Conservation (phyloP, 2,888 invertebrate genomes). For the Epinotia bilunana region DNA sequence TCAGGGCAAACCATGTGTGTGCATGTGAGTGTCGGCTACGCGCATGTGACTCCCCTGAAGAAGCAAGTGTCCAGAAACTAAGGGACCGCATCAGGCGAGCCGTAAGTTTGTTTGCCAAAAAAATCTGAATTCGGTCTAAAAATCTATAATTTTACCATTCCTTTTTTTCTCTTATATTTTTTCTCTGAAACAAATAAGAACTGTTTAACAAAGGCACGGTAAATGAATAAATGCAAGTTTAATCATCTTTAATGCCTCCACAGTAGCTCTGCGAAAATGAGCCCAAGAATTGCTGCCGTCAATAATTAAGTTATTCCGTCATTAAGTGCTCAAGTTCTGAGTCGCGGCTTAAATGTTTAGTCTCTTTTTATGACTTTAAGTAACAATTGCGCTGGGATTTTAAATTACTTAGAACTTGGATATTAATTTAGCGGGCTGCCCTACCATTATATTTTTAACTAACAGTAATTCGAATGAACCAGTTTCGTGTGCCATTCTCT, state of each 20-base stretch:
- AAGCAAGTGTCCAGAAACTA: no score
- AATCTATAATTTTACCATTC: background rate
- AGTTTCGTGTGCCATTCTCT: no score
- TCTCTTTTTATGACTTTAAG: conserved; percentile 25
- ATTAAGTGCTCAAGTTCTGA: conserved; percentile 36
- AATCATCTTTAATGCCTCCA: background rate
- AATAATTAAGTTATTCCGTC: conserved; percentile 37
- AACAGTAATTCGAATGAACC: background rate
- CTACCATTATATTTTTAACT: background rate
- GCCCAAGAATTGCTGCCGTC: conserved; percentile 20
- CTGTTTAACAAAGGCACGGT: background rate
- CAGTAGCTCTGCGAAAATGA: background rate
- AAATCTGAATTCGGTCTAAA: background rate
- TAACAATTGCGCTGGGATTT: conserved; percentile 30
- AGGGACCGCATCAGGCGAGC: no score
- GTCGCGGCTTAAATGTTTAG: conserved; percentile 25
- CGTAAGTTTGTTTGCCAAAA: no score
- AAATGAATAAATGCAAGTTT: no score
- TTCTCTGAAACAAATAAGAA: background rate
- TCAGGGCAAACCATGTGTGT: background rate
- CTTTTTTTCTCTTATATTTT: background rate
- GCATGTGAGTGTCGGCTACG: no score
- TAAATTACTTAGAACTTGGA: conserved; percentile 7
- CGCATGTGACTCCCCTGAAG: no score
- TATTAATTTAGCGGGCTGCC: background rate